A percentile compares a stretch with the other conserved stretches of the same genome.
Conservation (phyloP, 2,113 vertebrate genomes). For the Platysternon megacephalum region DNA sequence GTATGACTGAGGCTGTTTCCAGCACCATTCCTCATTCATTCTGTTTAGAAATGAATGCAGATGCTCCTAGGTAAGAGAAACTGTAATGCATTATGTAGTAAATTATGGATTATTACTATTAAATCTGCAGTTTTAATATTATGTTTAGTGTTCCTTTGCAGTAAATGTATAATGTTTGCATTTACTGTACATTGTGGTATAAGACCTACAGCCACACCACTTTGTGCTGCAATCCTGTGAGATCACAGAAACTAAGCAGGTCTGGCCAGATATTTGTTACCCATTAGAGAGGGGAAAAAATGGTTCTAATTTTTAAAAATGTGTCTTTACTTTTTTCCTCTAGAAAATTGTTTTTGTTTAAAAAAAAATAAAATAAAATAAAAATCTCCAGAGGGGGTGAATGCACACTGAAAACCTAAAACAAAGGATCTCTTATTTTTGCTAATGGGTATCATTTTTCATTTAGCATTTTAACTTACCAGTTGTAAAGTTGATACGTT, state of each 20-base stretch:
- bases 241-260: fast-evolving
- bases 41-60: conserved; percentile 40
- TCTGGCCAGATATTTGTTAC: not conserved
- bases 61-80: conserved; percentile 70
- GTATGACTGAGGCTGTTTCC: conserved; percentile 26
- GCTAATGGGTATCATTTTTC: fast-evolving
- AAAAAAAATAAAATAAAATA: not conserved
- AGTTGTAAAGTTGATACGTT: not conserved
- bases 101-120: not conserved
- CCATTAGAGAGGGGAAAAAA: not conserved
- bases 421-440: not conserved
- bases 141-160: not conserved
- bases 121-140: not conserved
- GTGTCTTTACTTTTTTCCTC: not conserved
- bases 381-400: not conserved
- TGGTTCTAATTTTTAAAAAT: not conserved
- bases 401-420: not conserved
- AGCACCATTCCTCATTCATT: conserved; percentile 8
- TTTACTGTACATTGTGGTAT: not conserved
- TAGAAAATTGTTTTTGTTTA: not conserved
- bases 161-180: not conserved
- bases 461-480: not conserved
- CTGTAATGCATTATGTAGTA: not conserved
- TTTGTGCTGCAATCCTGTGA: not conserved
- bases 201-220: not conserved